Evolutionary conservation across 2,797 vertebrate species (phyloP), one percentile per base, ranked within the genome.

Genomic region (Halcyon chelicuti): DNA sequence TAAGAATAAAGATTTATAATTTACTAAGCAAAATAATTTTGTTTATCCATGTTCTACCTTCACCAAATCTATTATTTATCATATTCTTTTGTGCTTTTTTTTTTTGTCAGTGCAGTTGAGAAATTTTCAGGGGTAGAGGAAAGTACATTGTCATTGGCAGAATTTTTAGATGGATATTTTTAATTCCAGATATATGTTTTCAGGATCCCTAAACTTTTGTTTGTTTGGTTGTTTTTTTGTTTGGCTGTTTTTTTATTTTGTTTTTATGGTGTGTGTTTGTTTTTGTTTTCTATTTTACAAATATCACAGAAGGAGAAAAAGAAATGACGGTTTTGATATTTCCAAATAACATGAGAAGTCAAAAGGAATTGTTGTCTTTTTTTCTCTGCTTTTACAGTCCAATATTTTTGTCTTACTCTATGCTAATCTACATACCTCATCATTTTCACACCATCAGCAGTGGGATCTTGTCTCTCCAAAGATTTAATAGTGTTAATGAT

Each of bases 401-500:
- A 96, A 76, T 77, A 40, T 95, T 96, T 97, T 94, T 97, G 84
- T 97, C 91, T 95, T 92, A 78, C 46, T 85, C 42, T 95, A 46
- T 73, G 84, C 51, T 98, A 96, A 97, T 98, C 95, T 92, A 84
- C 68, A 93, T 90, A 91, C 51, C 60, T 86, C 51, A 75, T 93
- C 52, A 51, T 94, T 97, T 95, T 96, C 94, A 96, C 95, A 96
- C 82, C 92, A 90, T 77, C 92, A 12, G 68, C 87, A 90, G 91
- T 91, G 55, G 54, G 54, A 61, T 86, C 92, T 78, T 91, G 89
- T 94, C 77, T 96, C 93, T 94, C 80, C 65, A 79, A 96, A 97
- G 97, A 97, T 97, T 97, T 96, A 96, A 79, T 89, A 94, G 91
- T 83, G 17, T 93, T 97, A 94, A 92, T 92, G 85, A 86, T 94